These are phyloP conservation scores for Abrostola triplasia DNA, from an alignment of 2,888 invertebrate genomes.

Conservation along the genomic window DNA sequence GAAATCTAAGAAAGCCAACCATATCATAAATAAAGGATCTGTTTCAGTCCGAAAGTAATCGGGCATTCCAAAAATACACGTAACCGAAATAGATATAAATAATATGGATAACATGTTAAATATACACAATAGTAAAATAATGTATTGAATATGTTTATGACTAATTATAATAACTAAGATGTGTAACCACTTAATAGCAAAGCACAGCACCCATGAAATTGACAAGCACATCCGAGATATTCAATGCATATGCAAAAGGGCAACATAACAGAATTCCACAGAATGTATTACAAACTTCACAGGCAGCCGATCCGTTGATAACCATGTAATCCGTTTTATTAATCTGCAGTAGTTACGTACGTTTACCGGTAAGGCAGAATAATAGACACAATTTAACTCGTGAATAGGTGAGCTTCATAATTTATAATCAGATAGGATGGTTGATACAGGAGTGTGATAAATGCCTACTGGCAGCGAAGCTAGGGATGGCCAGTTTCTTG, in stretches of 20 bases:
- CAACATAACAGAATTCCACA: background rate
- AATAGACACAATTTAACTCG: conserved; percentile 58
- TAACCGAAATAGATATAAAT: too few relatives aligned
- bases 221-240: too few relatives aligned
- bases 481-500: conserved; percentile 20
- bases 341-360: conserved; percentile 37
- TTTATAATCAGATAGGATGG: conserved; percentile 67
- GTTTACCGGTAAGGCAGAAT: conserved; percentile 40
- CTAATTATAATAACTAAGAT: too few relatives aligned
- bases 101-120: too few relatives aligned
- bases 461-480: conserved; percentile 25
- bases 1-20: too few relatives aligned
- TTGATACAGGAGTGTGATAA: conserved; percentile 57
- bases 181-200: too few relatives aligned
- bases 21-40: too few relatives aligned
- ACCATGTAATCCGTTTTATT: conserved; percentile 23
- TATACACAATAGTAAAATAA: too few relatives aligned
- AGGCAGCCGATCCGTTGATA: conserved; percentile 1
- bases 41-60: too few relatives aligned
- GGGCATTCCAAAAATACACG: too few relatives aligned
- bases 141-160: too few relatives aligned
- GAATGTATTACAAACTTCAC: background rate
- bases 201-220: too few relatives aligned
- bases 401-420: conserved; percentile 66
- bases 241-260: background rate